Percentiles rank a stretch among this genome's conserved stretches.
Conservation (phyloP, 53 echinoderm and acorn worm species). For the Pentamera pediparva region DNA sequence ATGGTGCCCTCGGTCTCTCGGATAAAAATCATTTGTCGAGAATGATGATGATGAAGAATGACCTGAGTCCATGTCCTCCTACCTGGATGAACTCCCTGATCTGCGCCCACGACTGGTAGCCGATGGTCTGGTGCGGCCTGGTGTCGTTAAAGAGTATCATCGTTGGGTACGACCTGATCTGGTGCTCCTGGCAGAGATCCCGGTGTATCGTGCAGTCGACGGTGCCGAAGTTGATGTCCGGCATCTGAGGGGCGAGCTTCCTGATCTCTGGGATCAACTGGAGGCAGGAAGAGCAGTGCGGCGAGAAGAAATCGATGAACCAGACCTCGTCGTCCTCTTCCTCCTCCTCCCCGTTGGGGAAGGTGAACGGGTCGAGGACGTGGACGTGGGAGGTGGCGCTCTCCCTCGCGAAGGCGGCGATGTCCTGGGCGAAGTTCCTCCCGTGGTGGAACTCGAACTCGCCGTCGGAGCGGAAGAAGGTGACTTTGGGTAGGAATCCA, state of each 20-base stretch:
- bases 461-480: constrained; percentile 82
- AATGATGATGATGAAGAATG: no score
- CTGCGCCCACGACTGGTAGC: constrained; percentile 49
- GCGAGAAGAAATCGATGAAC: constrained; percentile 99
- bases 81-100: constrained; percentile 89
- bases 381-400: constrained; percentile 56
- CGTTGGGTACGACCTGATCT: constrained; percentile 90
- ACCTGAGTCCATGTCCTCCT: no score
- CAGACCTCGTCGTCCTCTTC: constrained; percentile 60
- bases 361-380: constrained; percentile 73
- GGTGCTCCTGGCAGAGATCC: constrained; percentile 63
- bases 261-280: constrained; percentile 83
- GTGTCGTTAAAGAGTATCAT: constrained; percentile 77
- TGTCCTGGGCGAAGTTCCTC: constrained; percentile 80
- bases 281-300: constrained; percentile 86
- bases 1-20: no score
- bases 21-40: no score
- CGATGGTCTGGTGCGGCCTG: constrained; percentile 70
- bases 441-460: constrained; percentile 96
- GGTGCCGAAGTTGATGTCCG: constrained; percentile 81
- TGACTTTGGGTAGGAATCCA: constrained; percentile 73
- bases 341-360: constrained; percentile 67
- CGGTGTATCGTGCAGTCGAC: constrained; percentile 90
- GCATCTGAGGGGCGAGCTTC: constrained; percentile 54
- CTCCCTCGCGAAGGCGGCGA: constrained; percentile 89